These are phyloP conservation scores for Pristionchus pacificus DNA, from an alignment of 1,140 invertebrate species.

Conservation along the genomic window DNA sequence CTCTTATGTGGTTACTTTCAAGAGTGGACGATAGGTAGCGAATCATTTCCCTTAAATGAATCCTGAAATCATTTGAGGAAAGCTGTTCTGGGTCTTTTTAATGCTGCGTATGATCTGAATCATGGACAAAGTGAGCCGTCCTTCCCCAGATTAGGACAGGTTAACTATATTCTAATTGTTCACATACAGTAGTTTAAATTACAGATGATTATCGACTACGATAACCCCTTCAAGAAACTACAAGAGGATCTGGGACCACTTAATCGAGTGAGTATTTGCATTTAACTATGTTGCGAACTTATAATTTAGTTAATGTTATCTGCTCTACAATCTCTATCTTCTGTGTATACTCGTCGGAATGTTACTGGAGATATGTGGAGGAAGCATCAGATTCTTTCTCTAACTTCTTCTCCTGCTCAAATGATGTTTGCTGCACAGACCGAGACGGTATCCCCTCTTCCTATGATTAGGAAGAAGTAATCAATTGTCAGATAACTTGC, in stretches of 20 bases:
- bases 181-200: neutral
- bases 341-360: conserved; percentile 82
- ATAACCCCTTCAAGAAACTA: conserved; percentile 87
- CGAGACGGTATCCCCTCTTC: conserved; percentile 67
- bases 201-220: conserved; percentile 94
- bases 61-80: neutral
- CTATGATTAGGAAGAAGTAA: neutral
- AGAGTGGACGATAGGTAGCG: conserved; percentile 94
- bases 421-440: conserved; percentile 88
- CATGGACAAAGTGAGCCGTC: conserved; percentile 78
- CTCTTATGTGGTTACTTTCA: conserved; percentile 86
- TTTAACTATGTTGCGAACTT: conserved; percentile 21
- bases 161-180: no score
- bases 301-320: conserved; percentile 68
- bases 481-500: conserved; percentile 72
- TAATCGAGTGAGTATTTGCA: conserved; percentile 66
- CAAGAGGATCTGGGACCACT: conserved; percentile 95
- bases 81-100: conserved; percentile 69
- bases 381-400: conserved; percentile 81
- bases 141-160: conserved; percentile 81
- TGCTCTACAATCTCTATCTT: conserved; percentile 79
- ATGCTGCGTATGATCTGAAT: conserved; percentile 92
- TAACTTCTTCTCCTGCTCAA: conserved; percentile 83
- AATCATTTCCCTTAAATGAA: conserved; percentile 65
- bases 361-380: conserved; percentile 87